Base-by-base conservation (phyloP, 2,888 invertebrate genomes). In the Eledona agricola region DNA sequence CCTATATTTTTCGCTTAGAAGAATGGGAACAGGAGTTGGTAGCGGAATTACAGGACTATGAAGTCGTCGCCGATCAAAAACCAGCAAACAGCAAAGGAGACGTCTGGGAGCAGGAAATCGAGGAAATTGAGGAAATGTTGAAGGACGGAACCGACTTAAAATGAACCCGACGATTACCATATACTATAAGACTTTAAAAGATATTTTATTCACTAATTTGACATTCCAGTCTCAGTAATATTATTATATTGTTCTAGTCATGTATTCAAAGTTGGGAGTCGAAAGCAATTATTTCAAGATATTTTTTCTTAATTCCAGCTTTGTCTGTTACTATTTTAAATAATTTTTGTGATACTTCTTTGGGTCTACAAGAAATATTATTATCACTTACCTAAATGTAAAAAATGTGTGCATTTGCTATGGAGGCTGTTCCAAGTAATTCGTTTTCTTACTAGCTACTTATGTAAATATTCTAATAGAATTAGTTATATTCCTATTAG, bases 11-110 rank as follows among this genome's bases (percentile, higher is more conserved):
- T 62, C 63, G 59, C 34, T 29, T 45, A 87, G 92, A 93, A 78
- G 93, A 95, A 81, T 95, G 95, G 94, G 96, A 96, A 81, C 91
- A 90, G 75, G 96, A 96, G 78, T 80, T 96, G 72, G 95, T 95
- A 74, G 93, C 93, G 35, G 96, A 96, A 79, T 83, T 96, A 65
- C 93, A 93, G 76, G 95, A 96, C 75, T 96, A 92, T 77, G 96
- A 96, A 78, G 90, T 96, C 64, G 93, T 96, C 26, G 80, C 80
- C 54, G 83, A 82, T 61, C 78, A 80, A 51, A 76, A 77, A 60
- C 79, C 78, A 0, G n/a, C n/a, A 16, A 78, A 78, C 64, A 70
- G 73, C 7, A 75, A 71, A 60, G 72, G 67, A 45, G 72, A 72
- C 53, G 73, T 74, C 56, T 74, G 76, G 74, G 77, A 77, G 49